A percentile compares a stretch with the other conserved stretches of the same genome.
phyloP scores from a whole-genome alignment of 2,797 vertebrate genomes.

The Austrolebias charrua region DNA sequence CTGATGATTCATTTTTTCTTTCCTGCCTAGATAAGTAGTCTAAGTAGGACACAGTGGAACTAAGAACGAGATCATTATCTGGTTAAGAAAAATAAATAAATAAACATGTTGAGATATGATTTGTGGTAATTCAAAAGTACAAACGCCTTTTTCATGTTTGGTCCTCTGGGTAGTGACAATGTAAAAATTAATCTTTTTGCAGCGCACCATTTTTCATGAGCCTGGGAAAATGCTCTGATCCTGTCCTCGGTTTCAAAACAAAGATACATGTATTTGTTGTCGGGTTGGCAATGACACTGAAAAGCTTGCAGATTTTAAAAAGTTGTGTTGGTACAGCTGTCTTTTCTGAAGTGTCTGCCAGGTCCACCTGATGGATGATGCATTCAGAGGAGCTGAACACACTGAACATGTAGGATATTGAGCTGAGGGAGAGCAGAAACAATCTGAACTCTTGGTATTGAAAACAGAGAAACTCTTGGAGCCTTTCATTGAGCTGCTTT shows the following conservation, averaged over 20 bases:
- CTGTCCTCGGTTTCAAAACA: slow-evolving; percentile 10
- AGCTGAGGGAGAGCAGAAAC: slow-evolving; percentile 70
- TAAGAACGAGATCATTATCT: slow-evolving; percentile 69
- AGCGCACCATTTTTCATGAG: slow-evolving; percentile 32
- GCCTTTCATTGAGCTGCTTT: slow-evolving; percentile 45
- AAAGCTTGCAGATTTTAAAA: slow-evolving; percentile 39
- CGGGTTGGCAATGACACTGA: slow-evolving; percentile 40
- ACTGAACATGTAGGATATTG: slow-evolving; percentile 70
- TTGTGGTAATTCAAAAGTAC: slow-evolving; percentile 48
- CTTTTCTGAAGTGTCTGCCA: slow-evolving; percentile 65
- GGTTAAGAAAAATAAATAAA: slow-evolving; percentile 20
- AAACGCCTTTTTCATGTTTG: slow-evolving; percentile 63
- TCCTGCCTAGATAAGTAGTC: slow-evolving; percentile 62
- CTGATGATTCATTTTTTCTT: slow-evolving; percentile 56
- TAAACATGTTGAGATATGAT: slow-evolving; percentile 41
- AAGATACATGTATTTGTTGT: slow-evolving; percentile 37
- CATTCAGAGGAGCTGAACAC: slow-evolving; percentile 68
- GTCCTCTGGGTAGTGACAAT: slow-evolving; percentile 60
- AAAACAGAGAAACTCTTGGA: slow-evolving; percentile 67
- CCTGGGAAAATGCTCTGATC: slow-evolving; percentile 19
- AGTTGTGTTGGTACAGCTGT: slow-evolving; percentile 70
- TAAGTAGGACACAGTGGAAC: slow-evolving; percentile 68
- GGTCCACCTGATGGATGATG: slow-evolving; percentile 64
- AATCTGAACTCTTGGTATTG: slow-evolving; percentile 67
- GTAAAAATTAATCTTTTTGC: slow-evolving; percentile 48